phyloP scores from a whole-genome alignment of 1,140 invertebrate species.

The Aradophagus sp. region DNA sequence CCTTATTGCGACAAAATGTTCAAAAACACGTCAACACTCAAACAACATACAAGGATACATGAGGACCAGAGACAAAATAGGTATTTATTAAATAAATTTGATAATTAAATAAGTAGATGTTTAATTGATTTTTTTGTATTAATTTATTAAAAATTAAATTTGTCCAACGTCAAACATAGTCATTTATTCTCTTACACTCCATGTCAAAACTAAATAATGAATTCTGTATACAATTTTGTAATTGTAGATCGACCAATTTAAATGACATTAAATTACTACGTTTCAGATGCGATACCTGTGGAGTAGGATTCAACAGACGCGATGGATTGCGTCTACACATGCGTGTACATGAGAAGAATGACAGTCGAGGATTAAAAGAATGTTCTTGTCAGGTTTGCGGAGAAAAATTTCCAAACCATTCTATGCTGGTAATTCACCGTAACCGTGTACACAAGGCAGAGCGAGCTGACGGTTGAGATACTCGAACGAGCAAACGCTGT shows the following conservation, averaged over 20 bases:
- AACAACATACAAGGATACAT: constrained; percentile 72
- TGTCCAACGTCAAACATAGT: too few relatives aligned
- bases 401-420: constrained; percentile 73
- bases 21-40: constrained; percentile 73
- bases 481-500: constrained; percentile 54
- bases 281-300: constrained; percentile 69
- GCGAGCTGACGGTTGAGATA: constrained; percentile 62
- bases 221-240: too few relatives aligned
- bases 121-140: too few relatives aligned
- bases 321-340: constrained; percentile 75
- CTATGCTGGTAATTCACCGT: constrained; percentile 71
- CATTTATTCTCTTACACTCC: too few relatives aligned
- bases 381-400: constrained; percentile 73
- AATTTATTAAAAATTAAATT: too few relatives aligned
- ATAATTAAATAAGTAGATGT: too few relatives aligned
- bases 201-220: too few relatives aligned
- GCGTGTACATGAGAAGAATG: constrained; percentile 69
- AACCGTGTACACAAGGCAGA: constrained; percentile 70
- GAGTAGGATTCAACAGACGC: constrained; percentile 72
- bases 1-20: constrained; percentile 74
- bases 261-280: too few relatives aligned
- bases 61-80: constrained; percentile 72
- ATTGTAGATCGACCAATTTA: too few relatives aligned
- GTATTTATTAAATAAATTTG: too few relatives aligned
- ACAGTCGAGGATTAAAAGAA: constrained; percentile 70